Base-by-base conservation (phyloP, 2,113 vertebrate species). In the Hippotragus niger region DNA sequence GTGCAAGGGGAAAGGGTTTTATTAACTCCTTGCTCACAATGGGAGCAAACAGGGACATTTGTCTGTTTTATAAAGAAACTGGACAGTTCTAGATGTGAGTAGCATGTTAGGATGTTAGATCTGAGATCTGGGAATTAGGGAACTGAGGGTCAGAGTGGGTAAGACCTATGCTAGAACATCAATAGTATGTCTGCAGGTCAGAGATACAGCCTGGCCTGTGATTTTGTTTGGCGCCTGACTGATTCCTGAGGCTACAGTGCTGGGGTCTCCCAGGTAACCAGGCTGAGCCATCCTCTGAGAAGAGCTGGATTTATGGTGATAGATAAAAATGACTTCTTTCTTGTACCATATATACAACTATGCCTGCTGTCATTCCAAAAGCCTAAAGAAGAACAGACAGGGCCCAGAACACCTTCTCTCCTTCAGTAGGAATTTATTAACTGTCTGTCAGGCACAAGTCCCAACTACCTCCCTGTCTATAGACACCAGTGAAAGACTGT, bases 241-340 rank as follows among this genome's bases (percentile, higher is more conserved):
- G 45, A 55, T 94, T 83, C 57, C 53, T 90, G 13, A 81, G 27
- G 31, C 53, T 87, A 7, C 25, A 74, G 43, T 60, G 82, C 85
- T 88, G 67, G 47, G 80, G 52, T 88, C 64, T 74, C 64, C 78
- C 76, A 71, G 52, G 82, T 76, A 94, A 83, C 40, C 33, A 81
- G 53, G 74, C 85, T 58, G 43, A 86, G 55, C 33, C 86, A 5
- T 71, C 45, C 27, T 95, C 81, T 40, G 17, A 74, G 43, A 95
- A 82, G 91, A 96, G 83, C 90, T 78, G 33, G 27, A 67, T 58
- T 97, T 96, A 60, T 95, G 64, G 47, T 64, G 64, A 78, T 87
- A 93, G 53, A 84, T 9, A 52, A 83, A 91, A 95, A n/a, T 47
- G 29, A 31, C 71, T 92, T 96, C 40, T 82, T 31, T 85, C 83